Evolutionary conservation across 2,888 invertebrate species (phyloP).

Genomic region (Diplolepis rosae): DNA sequence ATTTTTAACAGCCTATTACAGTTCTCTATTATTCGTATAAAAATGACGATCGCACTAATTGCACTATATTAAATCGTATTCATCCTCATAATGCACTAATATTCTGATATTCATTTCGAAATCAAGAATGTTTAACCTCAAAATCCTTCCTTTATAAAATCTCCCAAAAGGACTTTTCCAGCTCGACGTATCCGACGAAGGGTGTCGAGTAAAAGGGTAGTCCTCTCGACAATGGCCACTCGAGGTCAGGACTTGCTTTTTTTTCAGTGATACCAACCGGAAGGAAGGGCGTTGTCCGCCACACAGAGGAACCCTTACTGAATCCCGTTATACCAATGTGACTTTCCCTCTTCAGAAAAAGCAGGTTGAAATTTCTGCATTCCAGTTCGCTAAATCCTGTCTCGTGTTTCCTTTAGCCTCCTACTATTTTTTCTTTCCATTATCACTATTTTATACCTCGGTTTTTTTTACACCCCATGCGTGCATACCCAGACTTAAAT

Average conservation of each 20-base stretch:
- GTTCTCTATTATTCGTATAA: too few relatives aligned
- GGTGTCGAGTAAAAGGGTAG: not conserved
- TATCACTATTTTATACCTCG: too few relatives aligned
- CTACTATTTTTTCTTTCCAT: not conserved
- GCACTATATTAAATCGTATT: too few relatives aligned
- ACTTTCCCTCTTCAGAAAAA: not conserved
- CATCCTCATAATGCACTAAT: too few relatives aligned
- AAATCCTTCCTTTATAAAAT: not conserved
- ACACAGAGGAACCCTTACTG: not conserved
- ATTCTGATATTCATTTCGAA: not conserved
- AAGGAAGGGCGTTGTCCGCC: not conserved
- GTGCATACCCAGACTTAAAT: constrained; percentile 9
- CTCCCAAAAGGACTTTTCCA: not conserved
- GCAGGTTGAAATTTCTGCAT: not conserved
- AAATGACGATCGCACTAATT: not conserved
- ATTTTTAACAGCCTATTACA: too few relatives aligned
- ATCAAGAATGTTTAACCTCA: not conserved
- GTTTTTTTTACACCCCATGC: not conserved
- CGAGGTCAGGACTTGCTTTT: not conserved
- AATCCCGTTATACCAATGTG: not conserved
- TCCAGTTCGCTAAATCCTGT: not conserved
- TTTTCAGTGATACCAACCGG: not conserved
- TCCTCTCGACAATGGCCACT: not conserved
- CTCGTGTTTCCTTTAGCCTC: not conserved
- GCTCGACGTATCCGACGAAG: not conserved